Evolutionary conservation across 2,888 invertebrate species (phyloP), one percentile per base, ranked within the genome.

Genomic region (Drosophila paracracens): DNA sequence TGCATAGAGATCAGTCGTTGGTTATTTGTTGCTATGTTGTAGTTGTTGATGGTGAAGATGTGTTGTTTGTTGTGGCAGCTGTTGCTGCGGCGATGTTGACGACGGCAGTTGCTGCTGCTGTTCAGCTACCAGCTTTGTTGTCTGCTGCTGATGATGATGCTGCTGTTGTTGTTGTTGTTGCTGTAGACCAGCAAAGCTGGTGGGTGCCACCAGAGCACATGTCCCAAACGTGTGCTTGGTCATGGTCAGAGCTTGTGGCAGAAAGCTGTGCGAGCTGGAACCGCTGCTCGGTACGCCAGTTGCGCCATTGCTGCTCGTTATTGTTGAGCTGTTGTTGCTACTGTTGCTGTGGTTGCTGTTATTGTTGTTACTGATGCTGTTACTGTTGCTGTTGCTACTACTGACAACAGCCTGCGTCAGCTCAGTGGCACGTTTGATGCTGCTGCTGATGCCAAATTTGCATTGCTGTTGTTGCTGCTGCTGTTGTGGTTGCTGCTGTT

Each of bases 201-300:
- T 90, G 36, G 91, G 91, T 54, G 92, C 89, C 53, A 91, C 70
- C 29, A 93, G 73, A 1, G 92, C 92, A 65, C 93, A 93, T 21
- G 93, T 92, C 40, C 93, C 93, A 62, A 93, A 93, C 5, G 93
- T 93, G 71, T 93, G 93, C 70, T 91, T 92, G 46, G 91, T 90
- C 82, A 88, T 91, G 58, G 81, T 75, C 67, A 86, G 79, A 5
- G 82, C 63, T 59, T 81, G 76, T 6, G 78, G 73, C 62, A 81
- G 27, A 38, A 82, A 82, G 62, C 83, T 72, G 38, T 91, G 91
- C 5, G 63, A 31, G 54, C 81, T 76, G 35, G 65, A 71, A 18
- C 70, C 78, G 50, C 64, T 68, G 69, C 73, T 76, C 10, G 79
- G 54, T 29, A 68, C 66, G 25, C 53, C 66, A 29, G 71, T 70